These are phyloP conservation scores for Halcyon senegalensis DNA, from an alignment of 2,113 vertebrate genomes.

Conservation along the genomic window DNA sequence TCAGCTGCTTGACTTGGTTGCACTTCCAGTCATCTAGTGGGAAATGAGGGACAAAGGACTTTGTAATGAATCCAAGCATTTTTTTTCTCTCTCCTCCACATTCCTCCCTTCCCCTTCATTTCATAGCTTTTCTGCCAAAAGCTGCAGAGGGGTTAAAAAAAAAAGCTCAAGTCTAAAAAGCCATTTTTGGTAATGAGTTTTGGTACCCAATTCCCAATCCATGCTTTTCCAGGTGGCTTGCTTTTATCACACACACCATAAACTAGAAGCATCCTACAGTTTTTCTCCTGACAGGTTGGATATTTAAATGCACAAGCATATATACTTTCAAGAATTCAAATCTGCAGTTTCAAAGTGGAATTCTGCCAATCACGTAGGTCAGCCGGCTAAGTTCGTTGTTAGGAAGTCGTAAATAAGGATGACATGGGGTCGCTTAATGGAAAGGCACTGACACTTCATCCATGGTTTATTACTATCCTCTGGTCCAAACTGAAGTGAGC, in stretches of 20 bases:
- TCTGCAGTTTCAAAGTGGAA: conserved; percentile 1
- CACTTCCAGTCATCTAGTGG: background rate
- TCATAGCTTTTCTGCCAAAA: background rate
- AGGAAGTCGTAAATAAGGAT: conserved; percentile 7
- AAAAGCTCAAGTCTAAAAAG: background rate
- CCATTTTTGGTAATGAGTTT: background rate
- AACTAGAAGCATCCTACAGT: background rate
- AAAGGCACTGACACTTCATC: conserved; percentile 16
- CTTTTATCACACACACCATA: background rate
- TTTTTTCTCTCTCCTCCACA: background rate
- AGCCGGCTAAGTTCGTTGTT: background rate
- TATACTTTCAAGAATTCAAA: conserved; percentile 12
- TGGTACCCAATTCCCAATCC: background rate
- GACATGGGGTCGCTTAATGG: background rate
- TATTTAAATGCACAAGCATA: conserved; percentile 6
- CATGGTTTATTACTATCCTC: background rate
- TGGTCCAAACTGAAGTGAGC: background rate
- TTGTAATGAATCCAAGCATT: background rate
- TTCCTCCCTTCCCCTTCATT: background rate
- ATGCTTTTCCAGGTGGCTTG: background rate
- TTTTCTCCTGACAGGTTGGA: background rate
- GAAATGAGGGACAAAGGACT: background rate
- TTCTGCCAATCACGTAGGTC: background rate
- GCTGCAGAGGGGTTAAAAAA: background rate
- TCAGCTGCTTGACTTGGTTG: background rate